phyloP scores from a whole-genome alignment of 2,888 invertebrate genomes.

The Tachina grossa region DNA sequence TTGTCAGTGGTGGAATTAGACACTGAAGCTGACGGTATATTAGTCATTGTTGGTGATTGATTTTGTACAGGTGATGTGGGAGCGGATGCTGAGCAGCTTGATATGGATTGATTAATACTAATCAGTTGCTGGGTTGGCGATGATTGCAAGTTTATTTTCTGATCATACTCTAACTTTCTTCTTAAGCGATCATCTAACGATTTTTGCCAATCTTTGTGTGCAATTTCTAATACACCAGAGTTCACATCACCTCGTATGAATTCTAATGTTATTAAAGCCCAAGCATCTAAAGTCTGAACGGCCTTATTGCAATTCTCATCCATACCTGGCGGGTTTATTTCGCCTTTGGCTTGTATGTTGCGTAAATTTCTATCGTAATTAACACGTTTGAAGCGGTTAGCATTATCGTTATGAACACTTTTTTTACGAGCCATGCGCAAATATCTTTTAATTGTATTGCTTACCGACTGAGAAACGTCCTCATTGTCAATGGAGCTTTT shows the following conservation, averaged over 20 bases:
- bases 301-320: slow-evolving; percentile 90
- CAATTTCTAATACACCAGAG: slow-evolving; percentile 74
- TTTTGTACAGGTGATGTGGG: slow-evolving; percentile 76
- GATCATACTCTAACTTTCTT: slow-evolving; percentile 76
- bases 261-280: slow-evolving; percentile 86
- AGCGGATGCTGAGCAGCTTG: slow-evolving; percentile 75
- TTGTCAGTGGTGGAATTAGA: slow-evolving; percentile 14
- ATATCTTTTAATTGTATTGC: slow-evolving; percentile 93
- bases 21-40: slow-evolving; percentile 23
- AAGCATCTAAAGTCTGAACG: slow-evolving; percentile 90
- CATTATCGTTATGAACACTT: slow-evolving; percentile 89
- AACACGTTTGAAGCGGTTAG: slow-evolving; percentile 92
- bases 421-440: slow-evolving; percentile 94
- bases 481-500: slow-evolving; percentile 92
- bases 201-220: slow-evolving; percentile 78
- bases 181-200: slow-evolving; percentile 76
- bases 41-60: slow-evolving; percentile 32
- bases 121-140: not conserved
- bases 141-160: slow-evolving; percentile 54
- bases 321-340: slow-evolving; percentile 89
- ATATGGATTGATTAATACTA: slow-evolving; percentile 37
- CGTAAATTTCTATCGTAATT: slow-evolving; percentile 93
- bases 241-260: slow-evolving; percentile 82
- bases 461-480: slow-evolving; percentile 93
- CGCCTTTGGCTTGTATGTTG: slow-evolving; percentile 91